Evolutionary conservation across 2,113 vertebrate genomes (phyloP).

Genomic region (Takifugu bimaculatus): DNA sequence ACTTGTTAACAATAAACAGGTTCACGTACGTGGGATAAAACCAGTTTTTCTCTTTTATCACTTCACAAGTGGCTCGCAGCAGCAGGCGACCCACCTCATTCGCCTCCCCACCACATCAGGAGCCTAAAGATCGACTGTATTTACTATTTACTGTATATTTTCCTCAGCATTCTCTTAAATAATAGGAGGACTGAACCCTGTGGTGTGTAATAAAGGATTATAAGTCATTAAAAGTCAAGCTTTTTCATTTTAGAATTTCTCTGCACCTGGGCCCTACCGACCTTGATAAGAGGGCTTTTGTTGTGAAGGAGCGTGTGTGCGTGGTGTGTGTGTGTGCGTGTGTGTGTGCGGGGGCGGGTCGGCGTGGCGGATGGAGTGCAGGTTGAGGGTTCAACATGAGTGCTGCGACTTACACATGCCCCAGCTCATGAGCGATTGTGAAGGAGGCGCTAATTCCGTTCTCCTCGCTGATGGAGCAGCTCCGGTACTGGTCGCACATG

Average conservation of each 20-base stretch:
- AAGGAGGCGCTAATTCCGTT: slow-evolving; percentile 95
- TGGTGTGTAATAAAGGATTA: slow-evolving; percentile 46
- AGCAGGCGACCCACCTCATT: too few relatives aligned
- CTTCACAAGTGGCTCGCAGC: too few relatives aligned
- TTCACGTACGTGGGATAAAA: too few relatives aligned
- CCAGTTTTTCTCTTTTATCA: too few relatives aligned
- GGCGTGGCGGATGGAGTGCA: neutral
- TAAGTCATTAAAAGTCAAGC: slow-evolving; percentile 65
- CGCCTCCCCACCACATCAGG: too few relatives aligned
- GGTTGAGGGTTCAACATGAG: neutral
- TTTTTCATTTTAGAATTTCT: slow-evolving; percentile 65
- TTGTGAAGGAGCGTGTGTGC: slow-evolving; percentile 35
- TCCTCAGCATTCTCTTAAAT: too few relatives aligned
- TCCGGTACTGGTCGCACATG: slow-evolving; percentile 89
- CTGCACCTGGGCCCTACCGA: slow-evolving; percentile 70
- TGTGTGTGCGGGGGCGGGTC: slow-evolving; percentile 13
- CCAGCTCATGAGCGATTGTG: slow-evolving; percentile 94
- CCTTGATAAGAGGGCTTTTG: slow-evolving; percentile 73
- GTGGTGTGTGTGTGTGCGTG: slow-evolving; percentile 24
- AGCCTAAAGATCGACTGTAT: too few relatives aligned
- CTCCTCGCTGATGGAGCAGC: slow-evolving; percentile 97
- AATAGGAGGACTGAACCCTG: slow-evolving; percentile 33
- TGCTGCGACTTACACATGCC: slow-evolving; percentile 88
- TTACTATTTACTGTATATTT: too few relatives aligned
- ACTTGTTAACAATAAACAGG: too few relatives aligned